Conservation (phyloP, 2,888 invertebrate species). For the Nemotelus nigrinus region DNA sequence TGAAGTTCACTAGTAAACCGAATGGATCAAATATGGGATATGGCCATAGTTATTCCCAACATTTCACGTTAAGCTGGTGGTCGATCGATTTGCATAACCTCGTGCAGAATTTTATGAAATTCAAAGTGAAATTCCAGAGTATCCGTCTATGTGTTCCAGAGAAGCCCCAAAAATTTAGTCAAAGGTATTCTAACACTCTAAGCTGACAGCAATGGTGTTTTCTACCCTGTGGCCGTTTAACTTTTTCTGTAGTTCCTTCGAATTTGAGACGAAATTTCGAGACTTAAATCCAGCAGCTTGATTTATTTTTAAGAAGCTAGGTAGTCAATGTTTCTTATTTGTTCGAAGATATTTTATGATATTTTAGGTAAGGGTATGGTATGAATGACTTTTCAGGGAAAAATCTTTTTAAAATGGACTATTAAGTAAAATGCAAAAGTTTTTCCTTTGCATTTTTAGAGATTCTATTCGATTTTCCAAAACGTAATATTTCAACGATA, state of each 20-base stretch:
- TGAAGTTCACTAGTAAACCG: neutral
- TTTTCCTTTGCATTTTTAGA: too few species aligned
- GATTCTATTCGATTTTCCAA: too few species aligned
- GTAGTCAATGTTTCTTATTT: too few species aligned
- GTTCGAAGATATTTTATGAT: too few species aligned
- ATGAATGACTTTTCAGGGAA: too few species aligned
- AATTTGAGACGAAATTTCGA: conserved; percentile 50
- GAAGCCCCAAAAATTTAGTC: conserved; percentile 49
- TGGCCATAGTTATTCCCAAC: conserved; percentile 52
- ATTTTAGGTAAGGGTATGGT: too few species aligned
- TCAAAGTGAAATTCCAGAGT: conserved; percentile 49
- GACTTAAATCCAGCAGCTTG: conserved; percentile 15
- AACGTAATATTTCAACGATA: too few species aligned
- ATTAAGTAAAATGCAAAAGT: too few species aligned
- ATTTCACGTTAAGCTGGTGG: conserved; percentile 53
- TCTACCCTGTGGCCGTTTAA: neutral
- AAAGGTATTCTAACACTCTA: neutral
- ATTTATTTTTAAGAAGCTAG: conserved; percentile 14
- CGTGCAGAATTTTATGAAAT: conserved; percentile 41
- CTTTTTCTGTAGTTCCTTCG: conserved; percentile 50
- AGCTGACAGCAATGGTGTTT: neutral
- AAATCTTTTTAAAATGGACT: too few species aligned
- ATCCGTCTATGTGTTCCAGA: conserved; percentile 49
- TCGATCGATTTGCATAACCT: conserved; percentile 41
- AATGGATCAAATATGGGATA: neutral